These are phyloP conservation scores for Drosophila jambulina DNA, from an alignment of 1,140 invertebrate species.

Conservation along the genomic window DNA sequence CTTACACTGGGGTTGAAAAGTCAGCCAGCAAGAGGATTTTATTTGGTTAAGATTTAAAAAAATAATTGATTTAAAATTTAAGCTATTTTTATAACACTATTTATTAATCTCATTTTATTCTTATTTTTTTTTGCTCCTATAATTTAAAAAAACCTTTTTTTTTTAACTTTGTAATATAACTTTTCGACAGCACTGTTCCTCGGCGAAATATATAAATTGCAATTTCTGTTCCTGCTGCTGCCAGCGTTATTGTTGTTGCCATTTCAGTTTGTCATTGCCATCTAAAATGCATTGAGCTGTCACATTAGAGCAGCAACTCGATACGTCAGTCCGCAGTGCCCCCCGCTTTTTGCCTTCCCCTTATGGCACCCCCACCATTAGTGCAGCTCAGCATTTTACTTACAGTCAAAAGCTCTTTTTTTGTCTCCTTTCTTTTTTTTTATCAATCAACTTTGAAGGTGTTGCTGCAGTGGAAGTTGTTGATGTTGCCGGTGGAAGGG, in stretches of 20 bases:
- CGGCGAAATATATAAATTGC: slow-evolving; percentile 61
- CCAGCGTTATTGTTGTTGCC: slow-evolving; percentile 53
- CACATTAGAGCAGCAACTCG: slow-evolving; percentile 82
- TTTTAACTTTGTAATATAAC: background rate
- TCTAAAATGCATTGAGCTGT: slow-evolving; percentile 84
- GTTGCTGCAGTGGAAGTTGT: slow-evolving; percentile 57
- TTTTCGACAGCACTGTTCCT: slow-evolving; percentile 45
- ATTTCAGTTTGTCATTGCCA: slow-evolving; percentile 77
- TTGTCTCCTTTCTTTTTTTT: slow-evolving; percentile 19
- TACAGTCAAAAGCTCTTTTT: slow-evolving; percentile 50
- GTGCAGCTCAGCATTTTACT: slow-evolving; percentile 53
- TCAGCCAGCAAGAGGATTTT: background rate
- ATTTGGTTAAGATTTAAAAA: too few species aligned
- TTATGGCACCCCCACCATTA: slow-evolving; percentile 27
- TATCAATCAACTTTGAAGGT: slow-evolving; percentile 78
- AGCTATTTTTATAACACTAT: too few species aligned
- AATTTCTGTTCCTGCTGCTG: slow-evolving; percentile 54
- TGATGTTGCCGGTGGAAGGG: slow-evolving; percentile 21
- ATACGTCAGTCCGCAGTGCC: slow-evolving; percentile 53
- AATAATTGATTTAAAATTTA: too few species aligned
- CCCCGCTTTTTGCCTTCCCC: background rate
- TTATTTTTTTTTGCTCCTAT: background rate
- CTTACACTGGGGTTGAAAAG: slow-evolving; percentile 32
- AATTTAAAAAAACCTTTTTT: background rate
- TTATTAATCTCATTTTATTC: too few species aligned